phyloP scores from a whole-genome alignment of 2,888 invertebrate genomes.

The Chalcosyrphus nemorum region DNA sequence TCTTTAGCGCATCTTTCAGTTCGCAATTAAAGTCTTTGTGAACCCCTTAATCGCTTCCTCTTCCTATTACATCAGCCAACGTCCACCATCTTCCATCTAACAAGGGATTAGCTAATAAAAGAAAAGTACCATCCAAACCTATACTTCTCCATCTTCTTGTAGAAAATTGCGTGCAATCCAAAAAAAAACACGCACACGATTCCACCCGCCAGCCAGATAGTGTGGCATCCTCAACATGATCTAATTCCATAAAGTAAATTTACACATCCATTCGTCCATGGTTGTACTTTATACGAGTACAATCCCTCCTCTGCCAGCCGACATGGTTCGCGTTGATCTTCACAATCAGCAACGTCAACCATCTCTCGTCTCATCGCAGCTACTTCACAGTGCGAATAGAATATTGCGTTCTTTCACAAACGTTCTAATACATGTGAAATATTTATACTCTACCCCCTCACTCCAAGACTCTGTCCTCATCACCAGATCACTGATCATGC shows the following conservation, averaged over 20 bases:
- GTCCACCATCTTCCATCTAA: neutral
- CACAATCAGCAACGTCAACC: slow-evolving; percentile 65
- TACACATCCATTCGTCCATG: slow-evolving; percentile 45
- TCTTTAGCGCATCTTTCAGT: too few species aligned
- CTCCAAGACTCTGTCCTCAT: neutral
- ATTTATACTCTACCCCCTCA: slow-evolving; percentile 26
- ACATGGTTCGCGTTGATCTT: slow-evolving; percentile 63
- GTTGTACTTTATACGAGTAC: slow-evolving; percentile 6
- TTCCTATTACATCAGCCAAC: slow-evolving; percentile 16
- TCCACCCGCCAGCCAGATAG: slow-evolving; percentile 28
- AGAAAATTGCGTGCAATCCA: slow-evolving; percentile 36
- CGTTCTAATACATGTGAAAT: slow-evolving; percentile 49
- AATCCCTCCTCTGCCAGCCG: neutral
- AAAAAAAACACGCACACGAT: slow-evolving; percentile 25
- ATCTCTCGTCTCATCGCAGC: slow-evolving; percentile 17
- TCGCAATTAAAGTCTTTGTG: neutral
- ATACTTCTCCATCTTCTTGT: neutral
- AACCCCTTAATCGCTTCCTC: slow-evolving; percentile 17
- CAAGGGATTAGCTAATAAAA: slow-evolving; percentile 36
- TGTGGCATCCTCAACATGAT: slow-evolving; percentile 60
- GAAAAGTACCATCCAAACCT: slow-evolving; percentile 21
- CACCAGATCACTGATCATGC: slow-evolving; percentile 29
- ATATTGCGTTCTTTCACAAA: slow-evolving; percentile 49
- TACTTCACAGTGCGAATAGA: slow-evolving; percentile 24
- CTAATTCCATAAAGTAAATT: slow-evolving; percentile 59